phyloP scores from a whole-genome alignment of 2,888 invertebrate species.

The Drosophila leonis region DNA sequence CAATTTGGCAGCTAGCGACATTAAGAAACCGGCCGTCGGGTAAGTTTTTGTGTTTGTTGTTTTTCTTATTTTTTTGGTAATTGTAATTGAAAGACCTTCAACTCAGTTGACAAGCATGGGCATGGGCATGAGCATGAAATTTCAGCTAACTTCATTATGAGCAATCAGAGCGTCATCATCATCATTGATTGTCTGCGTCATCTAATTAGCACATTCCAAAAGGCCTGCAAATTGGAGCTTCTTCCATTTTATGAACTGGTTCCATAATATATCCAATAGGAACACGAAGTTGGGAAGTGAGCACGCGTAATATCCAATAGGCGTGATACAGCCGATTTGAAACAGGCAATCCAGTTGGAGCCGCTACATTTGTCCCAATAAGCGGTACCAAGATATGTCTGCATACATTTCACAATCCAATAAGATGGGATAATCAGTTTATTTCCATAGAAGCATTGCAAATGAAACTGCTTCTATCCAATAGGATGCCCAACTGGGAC shows the following conservation, averaged over 20 bases:
- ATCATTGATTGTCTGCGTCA: slow-evolving; percentile 8
- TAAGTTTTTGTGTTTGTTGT: slow-evolving; percentile 50
- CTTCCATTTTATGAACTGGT: slow-evolving; percentile 8
- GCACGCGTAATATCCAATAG: background rate
- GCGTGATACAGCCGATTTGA: too few species aligned
- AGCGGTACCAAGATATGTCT: too few species aligned
- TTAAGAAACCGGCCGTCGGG: slow-evolving; percentile 77
- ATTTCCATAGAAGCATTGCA: background rate
- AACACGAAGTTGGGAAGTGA: background rate
- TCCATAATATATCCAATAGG: background rate
- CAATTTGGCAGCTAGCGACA: slow-evolving; percentile 90
- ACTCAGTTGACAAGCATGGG: slow-evolving; percentile 4
- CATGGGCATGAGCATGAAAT: slow-evolving; percentile 4
- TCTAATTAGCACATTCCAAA: slow-evolving; percentile 11
- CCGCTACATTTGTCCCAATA: too few species aligned
- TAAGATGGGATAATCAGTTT: background rate
- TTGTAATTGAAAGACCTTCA: background rate
- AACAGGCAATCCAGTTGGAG: too few species aligned
- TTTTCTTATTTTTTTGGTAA: background rate
- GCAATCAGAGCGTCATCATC: slow-evolving; percentile 10
- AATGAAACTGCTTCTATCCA: background rate
- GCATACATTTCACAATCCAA: background rate
- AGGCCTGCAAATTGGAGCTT: slow-evolving; percentile 20
- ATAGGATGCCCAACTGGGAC: too few species aligned
- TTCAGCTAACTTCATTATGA: slow-evolving; percentile 10